Conservation (phyloP, 2,113 vertebrate genomes). For the Phyllostomus discolor region DNA sequence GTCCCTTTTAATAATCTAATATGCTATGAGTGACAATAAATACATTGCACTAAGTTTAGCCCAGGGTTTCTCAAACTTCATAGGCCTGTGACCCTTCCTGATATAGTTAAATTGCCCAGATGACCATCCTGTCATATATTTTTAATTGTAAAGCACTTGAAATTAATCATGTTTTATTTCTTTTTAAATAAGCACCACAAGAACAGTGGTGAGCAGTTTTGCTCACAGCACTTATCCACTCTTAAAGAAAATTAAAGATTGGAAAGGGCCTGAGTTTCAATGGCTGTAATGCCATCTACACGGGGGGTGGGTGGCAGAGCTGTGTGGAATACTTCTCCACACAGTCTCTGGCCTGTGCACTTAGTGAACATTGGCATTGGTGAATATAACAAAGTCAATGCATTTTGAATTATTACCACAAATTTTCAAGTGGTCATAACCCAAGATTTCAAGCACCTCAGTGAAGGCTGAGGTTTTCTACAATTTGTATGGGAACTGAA, state of each 20-base stretch:
- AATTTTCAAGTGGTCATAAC: constrained; percentile 31
- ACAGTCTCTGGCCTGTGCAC: background rate
- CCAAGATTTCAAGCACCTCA: background rate
- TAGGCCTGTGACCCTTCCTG: constrained; percentile 3
- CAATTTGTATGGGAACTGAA: background rate
- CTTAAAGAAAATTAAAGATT: constrained; percentile 73
- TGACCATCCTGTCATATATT: constrained; percentile 63
- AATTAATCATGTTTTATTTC: constrained; percentile 76
- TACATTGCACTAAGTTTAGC: background rate
- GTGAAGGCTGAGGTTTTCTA: background rate
- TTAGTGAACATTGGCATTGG: constrained; percentile 15
- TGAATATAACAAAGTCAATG: constrained; percentile 38
- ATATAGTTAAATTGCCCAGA: constrained; percentile 27
- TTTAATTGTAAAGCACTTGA: constrained; percentile 77
- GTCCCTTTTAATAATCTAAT: constrained; percentile 66
- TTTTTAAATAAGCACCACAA: constrained; percentile 74
- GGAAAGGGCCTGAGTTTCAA: constrained; percentile 39
- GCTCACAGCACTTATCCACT: constrained; percentile 69
- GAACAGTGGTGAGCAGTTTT: constrained; percentile 63
- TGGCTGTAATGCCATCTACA: background rate
- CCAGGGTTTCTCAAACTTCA: constrained; percentile 22
- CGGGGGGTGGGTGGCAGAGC: background rate
- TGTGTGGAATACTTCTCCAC: background rate
- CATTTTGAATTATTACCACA: background rate
- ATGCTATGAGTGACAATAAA: constrained; percentile 59